Evolutionary conservation across 1,140 invertebrate species (phyloP).

Genomic region (Nomia melanderi): DNA sequence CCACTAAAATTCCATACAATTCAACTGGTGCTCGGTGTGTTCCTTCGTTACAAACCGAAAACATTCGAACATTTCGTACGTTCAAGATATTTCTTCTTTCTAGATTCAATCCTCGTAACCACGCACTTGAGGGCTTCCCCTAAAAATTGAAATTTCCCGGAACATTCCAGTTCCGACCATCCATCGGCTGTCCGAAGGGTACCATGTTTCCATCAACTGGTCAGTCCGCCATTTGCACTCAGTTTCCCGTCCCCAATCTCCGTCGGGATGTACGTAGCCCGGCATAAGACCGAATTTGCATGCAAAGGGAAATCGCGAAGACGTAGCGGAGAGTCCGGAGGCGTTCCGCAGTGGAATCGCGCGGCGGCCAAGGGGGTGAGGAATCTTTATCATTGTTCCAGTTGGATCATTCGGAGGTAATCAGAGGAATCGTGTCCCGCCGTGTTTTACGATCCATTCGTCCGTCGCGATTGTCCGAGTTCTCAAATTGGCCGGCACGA

Average conservation of each 20-base stretch:
- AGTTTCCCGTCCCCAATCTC: neutral
- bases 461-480: conserved; percentile 27
- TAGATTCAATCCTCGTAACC: too few species aligned
- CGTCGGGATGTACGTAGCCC: neutral
- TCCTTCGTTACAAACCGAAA: too few species aligned
- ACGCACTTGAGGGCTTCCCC: too few species aligned
- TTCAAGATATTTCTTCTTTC: neutral
- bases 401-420: conserved; percentile 20
- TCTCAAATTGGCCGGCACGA: conserved; percentile 30
- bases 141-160: too few species aligned
- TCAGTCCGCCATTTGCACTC: conserved; percentile 23
- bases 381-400: conserved; percentile 8
- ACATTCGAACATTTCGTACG: too few species aligned
- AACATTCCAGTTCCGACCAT: too few species aligned
- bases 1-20: too few species aligned
- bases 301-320: conserved; percentile 12
- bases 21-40: too few species aligned
- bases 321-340: neutral
- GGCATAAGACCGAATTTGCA: conserved; percentile 17
- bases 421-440: conserved; percentile 20
- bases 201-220: neutral
- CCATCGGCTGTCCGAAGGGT: too few species aligned
- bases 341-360: neutral
- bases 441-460: conserved; percentile 40
- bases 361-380: neutral